These are phyloP conservation scores for Latrodectus hesperus DNA, from an alignment of 2,888 invertebrate genomes.

Conservation along the genomic window DNA sequence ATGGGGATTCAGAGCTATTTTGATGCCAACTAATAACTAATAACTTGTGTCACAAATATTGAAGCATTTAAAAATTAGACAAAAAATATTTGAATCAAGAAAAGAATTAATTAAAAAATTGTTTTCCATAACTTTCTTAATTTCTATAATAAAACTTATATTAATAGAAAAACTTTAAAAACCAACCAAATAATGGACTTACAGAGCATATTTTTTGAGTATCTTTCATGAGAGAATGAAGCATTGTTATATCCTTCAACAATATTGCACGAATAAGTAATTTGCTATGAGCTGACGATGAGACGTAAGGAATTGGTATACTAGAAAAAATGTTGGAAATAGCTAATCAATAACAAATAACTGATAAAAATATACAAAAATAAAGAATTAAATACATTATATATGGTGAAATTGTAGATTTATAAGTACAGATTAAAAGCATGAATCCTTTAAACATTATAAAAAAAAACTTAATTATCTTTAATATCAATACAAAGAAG, in stretches of 20 bases:
- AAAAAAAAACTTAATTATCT: too few species aligned
- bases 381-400: too few species aligned
- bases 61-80: too few species aligned
- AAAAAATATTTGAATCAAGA: not conserved
- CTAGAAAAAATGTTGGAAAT: conserved; percentile 71
- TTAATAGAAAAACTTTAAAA: not conserved
- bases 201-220: conserved; percentile 74
- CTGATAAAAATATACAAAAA: too few species aligned
- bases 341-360: too few species aligned
- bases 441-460: too few species aligned
- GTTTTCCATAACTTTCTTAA: not conserved
- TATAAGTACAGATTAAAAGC: too few species aligned
- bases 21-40: too few species aligned
- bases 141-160: not conserved
- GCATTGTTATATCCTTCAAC: conserved; percentile 74
- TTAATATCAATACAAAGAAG: too few species aligned
- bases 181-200: conserved; percentile 6
- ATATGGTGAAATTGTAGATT: too few species aligned
- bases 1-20: too few species aligned
- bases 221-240: conserved; percentile 74
- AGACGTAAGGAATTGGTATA: conserved; percentile 76
- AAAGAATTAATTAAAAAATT: not conserved
- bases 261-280: conserved; percentile 76
- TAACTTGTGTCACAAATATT: too few species aligned
- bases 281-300: conserved; percentile 75